Percentiles rank a stretch among this genome's conserved stretches.
phyloP scores from a whole-genome alignment of 1,140 invertebrate genomes.

The Trichonephila clavata region DNA sequence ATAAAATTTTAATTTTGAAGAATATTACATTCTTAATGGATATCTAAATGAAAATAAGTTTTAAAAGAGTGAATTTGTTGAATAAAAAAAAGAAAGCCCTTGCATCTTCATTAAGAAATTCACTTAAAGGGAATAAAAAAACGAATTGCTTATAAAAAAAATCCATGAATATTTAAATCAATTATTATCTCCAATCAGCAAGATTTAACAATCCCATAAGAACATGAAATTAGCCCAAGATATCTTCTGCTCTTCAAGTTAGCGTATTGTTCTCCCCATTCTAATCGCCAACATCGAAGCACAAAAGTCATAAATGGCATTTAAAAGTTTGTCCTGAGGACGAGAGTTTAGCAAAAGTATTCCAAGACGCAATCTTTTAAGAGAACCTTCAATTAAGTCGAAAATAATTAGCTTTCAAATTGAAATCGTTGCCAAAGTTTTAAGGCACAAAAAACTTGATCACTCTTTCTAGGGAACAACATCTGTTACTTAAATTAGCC shows the following conservation, averaged over 20 bases:
- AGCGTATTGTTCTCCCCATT: background rate
- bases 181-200: conserved; percentile 7
- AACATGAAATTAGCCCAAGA: background rate
- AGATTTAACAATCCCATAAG: background rate
- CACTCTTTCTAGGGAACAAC: conserved; percentile 34
- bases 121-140: background rate
- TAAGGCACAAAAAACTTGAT: conserved; percentile 41
- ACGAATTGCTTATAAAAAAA: background rate
- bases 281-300: background rate
- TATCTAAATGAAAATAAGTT: background rate
- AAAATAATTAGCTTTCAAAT: conserved; percentile 70
- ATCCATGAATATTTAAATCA: background rate
- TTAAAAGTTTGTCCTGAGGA: conserved; percentile 20
- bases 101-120: background rate
- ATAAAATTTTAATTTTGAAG: too few relatives aligned
- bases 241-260: background rate
- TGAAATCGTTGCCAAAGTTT: conserved; percentile 68
- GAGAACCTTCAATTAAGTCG: conserved; percentile 65
- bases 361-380: conserved; percentile 15
- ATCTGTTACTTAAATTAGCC: conserved; percentile 68
- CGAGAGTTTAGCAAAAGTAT: background rate
- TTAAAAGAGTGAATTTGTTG: background rate
- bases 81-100: background rate
- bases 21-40: background rate
- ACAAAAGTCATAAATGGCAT: conserved; percentile 21